Base-by-base conservation (phyloP, 2,888 invertebrate genomes). In the Acrobasis consociella region DNA sequence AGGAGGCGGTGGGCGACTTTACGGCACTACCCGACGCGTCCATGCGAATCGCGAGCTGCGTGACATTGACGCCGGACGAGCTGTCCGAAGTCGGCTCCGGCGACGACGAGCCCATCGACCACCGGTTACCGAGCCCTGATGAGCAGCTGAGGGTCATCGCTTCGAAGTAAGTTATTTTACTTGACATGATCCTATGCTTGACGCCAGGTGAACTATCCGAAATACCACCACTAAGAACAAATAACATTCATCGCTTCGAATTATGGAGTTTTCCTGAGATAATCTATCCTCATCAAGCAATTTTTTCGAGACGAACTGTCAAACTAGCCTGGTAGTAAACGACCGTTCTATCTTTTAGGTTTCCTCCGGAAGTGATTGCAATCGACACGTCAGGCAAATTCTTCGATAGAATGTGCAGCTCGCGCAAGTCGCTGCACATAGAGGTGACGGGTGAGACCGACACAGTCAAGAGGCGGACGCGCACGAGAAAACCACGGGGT, bases 311-410 rank as follows among this genome's bases (percentile, higher is more conserved):
- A 22, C 22, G 22, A 22, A 22, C 22, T 22, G 22, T 22, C 22
- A 22, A 2, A 22, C 22, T 22, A 22, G 22, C 22, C 22, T 22
- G 22, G 22, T 22, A 22, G 22, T 22, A 3, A 22, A 22, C 22
- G 22, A 22, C 22, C 22, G 22, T 22, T 22, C 3, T 49, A n/a
- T 53, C 10, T 68, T 70, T 49, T 89, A 97, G 97, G 93, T 98
- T 97, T 93, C 97, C 97, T 62, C 96, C 97, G 70, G 96, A 97
- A 93, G 90, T 98, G 69, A 96, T 99, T 67, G 95, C 96, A 66
- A 97, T 99, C 76, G 98, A 99, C 89, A 95, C 97, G 62, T 96
- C 97, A 67, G 98, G 98, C 61, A 94, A 94, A 78, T 95, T 96
- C 83, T 98, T 98, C 93, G 95, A 97, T 81, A 94, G 98, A 72